Evolutionary conservation across 2,113 vertebrate species (phyloP).

Genomic region (Ceyx melanurus): DNA sequence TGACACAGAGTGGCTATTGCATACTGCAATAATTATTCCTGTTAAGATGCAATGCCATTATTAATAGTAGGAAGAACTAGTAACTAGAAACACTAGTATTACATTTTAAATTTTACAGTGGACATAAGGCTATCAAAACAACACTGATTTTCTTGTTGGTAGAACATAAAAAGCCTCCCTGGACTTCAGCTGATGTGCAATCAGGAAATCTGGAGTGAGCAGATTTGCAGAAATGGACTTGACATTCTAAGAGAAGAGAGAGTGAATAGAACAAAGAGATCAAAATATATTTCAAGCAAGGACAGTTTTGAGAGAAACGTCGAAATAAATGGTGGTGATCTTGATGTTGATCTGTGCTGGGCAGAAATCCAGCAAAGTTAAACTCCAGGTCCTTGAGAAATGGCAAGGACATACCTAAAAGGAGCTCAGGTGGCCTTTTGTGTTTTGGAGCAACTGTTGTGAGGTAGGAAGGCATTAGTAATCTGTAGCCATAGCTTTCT

Average conservation of each 20-base stretch:
- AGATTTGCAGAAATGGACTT: background rate
- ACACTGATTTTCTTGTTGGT: background rate
- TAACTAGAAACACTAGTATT: background rate
- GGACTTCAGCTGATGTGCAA: background rate
- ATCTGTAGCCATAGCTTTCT: slow-evolving; percentile 38
- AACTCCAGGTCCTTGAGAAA: slow-evolving; percentile 35
- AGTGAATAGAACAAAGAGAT: background rate
- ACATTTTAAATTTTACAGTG: background rate
- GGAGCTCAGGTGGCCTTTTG: slow-evolving; percentile 21
- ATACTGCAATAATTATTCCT: background rate
- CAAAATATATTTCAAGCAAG: background rate
- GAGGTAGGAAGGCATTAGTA: slow-evolving; percentile 53
- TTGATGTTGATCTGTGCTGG: background rate
- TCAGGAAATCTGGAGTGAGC: background rate
- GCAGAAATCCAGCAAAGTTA: background rate
- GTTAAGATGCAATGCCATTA: background rate
- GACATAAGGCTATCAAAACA: background rate
- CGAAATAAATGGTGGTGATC: background rate
- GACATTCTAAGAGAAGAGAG: background rate
- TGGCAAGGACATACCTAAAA: slow-evolving; percentile 34
- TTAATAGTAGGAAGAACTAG: background rate
- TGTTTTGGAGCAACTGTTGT: slow-evolving; percentile 44
- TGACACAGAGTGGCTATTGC: background rate
- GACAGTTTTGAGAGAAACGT: background rate
- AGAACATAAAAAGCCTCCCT: background rate